Base-by-base conservation (phyloP, 2,797 vertebrate genomes). In the Notolabrus celidotus region DNA sequence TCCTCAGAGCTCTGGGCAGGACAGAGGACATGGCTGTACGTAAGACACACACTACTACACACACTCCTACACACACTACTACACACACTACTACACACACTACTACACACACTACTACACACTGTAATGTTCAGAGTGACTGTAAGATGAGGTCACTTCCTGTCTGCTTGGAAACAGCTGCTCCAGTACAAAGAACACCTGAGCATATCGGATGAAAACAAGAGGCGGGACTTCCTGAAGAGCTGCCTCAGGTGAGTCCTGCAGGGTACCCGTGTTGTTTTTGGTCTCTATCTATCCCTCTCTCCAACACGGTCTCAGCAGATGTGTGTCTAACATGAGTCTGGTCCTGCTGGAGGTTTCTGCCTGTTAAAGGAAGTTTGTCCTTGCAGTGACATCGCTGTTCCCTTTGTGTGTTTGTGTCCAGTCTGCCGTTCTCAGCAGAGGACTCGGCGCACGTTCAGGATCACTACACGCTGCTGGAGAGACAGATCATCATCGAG, bases 401-500 rank as follows among this genome's bases (percentile, higher is more conserved):
- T 42, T 19, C 52, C 49, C 1, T 25, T 1, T 71, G 16, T 43
- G 14, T 52, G 43, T 78, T 20, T 76, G 16, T 63, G 20, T 71
- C 38, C 82, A 91, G 71, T 76, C 86, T 94, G 53, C 95, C 96
- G 0, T 98, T 99, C 88, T 94, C 96, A 73, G 73, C 90, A 16
- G 97, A 99, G 52, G 98, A 99, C 71, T 81, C 82, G 2, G 75
- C 82, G 51, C 96, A 96, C 14, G 83, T 99, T 50, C 95, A 96
- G 90, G 97, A 98, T 74, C 98, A 99, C 85, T 97, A 95, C 70
- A 97, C 96, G 0, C 92, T 99, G 55, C 90, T 99, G 91, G 97
- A 99, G 80, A 91, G 97, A 53, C 98, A 99, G 92, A 97, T 99
- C 82, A 95, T 99, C 68, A 96, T 99, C 20, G 97, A 99, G 95